phyloP scores from a whole-genome alignment of 2,888 invertebrate species.

The Phragmatobia fuliginosa region DNA sequence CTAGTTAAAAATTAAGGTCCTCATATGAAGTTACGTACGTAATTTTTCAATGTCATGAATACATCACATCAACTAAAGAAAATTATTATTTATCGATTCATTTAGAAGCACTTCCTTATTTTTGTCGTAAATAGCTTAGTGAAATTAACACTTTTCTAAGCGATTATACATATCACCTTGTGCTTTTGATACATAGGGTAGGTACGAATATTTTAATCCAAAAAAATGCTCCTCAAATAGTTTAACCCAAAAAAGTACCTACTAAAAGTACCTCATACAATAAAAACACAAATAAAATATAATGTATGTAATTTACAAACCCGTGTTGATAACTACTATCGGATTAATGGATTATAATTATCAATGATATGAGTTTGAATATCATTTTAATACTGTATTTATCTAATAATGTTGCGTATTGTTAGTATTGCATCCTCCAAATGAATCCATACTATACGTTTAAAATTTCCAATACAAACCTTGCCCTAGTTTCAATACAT shows the following conservation, averaged over 20 bases:
- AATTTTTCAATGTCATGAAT: not conserved
- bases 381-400: not conserved
- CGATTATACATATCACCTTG: not conserved
- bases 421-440: not conserved
- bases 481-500: slow-evolving; percentile 16
- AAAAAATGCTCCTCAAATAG: not conserved
- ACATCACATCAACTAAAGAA: not conserved
- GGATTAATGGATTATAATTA: not conserved
- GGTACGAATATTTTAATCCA: not conserved
- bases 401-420: slow-evolving; percentile 2
- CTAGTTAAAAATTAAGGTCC: no score
- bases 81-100: no score
- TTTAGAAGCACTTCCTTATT: no score
- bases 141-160: not conserved
- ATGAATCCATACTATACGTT: slow-evolving; percentile 7
- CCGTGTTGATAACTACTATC: not conserved
- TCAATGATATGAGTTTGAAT: not conserved
- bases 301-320: not conserved
- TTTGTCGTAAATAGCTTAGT: no score
- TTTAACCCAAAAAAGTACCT: not conserved
- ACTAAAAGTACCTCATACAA: not conserved
- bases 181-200: not conserved
- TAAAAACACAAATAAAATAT: not conserved
- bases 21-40: no score
- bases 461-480: slow-evolving; percentile 12